Evolutionary conservation across 64 coral and sea anemone species (phyloP).

Genomic region (Dendronephthya gigantea): DNA sequence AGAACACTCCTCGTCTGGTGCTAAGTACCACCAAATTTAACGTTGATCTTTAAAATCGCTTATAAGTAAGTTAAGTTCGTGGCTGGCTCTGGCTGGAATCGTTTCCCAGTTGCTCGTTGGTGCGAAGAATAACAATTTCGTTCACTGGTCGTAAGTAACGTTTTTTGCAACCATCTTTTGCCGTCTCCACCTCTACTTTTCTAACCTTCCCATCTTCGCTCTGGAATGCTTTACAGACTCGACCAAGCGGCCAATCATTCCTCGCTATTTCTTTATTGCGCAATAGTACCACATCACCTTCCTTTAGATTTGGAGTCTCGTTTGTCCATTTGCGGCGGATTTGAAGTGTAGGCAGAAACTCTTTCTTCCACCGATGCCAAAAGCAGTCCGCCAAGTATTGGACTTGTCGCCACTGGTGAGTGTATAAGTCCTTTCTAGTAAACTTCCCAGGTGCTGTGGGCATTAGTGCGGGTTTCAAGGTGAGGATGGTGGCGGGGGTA

Average conservation of each 20-base stretch:
- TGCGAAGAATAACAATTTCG: neutral
- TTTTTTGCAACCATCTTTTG: too few relatives aligned
- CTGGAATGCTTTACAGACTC: neutral
- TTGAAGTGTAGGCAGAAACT: neutral
- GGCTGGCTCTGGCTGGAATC: neutral
- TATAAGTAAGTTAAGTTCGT: too few relatives aligned
- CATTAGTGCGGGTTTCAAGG: neutral
- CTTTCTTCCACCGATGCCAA: neutral
- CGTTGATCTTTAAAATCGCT: neutral
- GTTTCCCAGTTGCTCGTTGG: neutral
- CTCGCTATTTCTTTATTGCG: neutral
- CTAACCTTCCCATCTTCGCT: neutral
- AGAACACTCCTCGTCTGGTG: neutral
- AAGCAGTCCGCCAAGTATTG: neutral
- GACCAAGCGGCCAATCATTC: neutral
- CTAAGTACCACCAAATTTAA: neutral
- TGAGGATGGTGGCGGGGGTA: slow-evolving; percentile 9
- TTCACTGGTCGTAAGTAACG: neutral
- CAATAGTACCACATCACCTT: neutral
- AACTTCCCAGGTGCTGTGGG: slow-evolving; percentile 4
- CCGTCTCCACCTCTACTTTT: neutral
- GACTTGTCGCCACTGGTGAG: slow-evolving; percentile 9
- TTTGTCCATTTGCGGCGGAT: neutral
- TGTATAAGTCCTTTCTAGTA: neutral
- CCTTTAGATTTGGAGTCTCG: neutral